A percentile compares a stretch with the other conserved stretches of the same genome.
phyloP scores from a whole-genome alignment of 30 jellyfish, hydroid and myxozoan species.

The Pseudorhiza aurosa region DNA sequence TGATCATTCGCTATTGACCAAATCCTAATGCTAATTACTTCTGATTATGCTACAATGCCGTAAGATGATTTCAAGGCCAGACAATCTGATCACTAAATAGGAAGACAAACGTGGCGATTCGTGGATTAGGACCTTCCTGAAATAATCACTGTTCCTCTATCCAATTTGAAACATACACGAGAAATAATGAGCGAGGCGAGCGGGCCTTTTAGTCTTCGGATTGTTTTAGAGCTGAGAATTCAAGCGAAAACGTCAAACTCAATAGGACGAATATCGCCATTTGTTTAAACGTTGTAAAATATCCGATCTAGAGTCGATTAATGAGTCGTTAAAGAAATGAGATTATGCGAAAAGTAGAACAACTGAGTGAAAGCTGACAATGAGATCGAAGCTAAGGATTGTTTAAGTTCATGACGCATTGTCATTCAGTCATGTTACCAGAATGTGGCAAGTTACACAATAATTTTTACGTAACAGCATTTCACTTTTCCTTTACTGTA shows the following conservation, averaged over 20 bases:
- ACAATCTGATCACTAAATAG: neutral
- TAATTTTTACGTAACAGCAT: too few species aligned
- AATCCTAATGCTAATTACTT: neutral
- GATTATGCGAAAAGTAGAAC: neutral
- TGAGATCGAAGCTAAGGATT: too few species aligned
- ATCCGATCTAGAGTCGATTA: neutral
- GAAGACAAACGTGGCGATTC: neutral
- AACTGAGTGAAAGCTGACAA: too few species aligned
- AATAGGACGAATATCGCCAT: neutral
- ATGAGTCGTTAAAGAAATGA: slow-evolving; percentile 1
- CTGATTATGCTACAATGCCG: neutral
- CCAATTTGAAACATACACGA: neutral
- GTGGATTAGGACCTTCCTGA: neutral
- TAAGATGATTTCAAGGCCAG: neutral
- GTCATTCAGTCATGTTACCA: too few species aligned
- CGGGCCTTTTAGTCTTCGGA: neutral
- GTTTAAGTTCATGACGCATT: too few species aligned
- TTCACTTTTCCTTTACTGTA: too few species aligned
- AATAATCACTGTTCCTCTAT: neutral
- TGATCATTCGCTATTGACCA: neutral
- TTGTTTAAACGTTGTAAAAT: neutral
- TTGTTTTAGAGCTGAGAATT: neutral
- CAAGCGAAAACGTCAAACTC: neutral
- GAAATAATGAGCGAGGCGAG: neutral
- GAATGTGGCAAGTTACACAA: too few species aligned